Percentiles rank a stretch among this genome's conserved stretches.
phyloP scores from a whole-genome alignment of 2,888 invertebrate genomes.

The Geophilus truncorum region DNA sequence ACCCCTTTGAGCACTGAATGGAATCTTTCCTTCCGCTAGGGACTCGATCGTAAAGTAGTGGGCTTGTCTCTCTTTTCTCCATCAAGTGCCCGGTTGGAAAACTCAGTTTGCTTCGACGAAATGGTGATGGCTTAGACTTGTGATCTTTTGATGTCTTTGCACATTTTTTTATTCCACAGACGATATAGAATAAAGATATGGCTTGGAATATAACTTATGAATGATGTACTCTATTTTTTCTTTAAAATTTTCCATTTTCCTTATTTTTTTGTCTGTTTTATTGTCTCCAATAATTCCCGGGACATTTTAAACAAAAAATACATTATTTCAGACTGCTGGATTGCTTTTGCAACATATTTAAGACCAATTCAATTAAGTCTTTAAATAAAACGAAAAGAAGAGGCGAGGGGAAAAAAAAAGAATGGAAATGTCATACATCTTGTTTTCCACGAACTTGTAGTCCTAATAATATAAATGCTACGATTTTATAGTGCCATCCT shows the following conservation, averaged over 20 bases:
- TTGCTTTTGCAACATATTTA: no score
- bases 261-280: background rate
- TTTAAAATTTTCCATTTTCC: background rate
- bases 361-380: no score
- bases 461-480: constrained; percentile 18
- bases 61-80: constrained; percentile 22
- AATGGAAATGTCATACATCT: background rate
- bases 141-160: constrained; percentile 27
- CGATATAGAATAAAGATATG: constrained; percentile 13
- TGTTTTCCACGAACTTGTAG: background rate
- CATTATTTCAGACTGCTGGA: no score
- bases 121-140: constrained; percentile 27
- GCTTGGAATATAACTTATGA: constrained; percentile 10
- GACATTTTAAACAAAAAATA: background rate
- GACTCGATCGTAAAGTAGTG: constrained; percentile 21
- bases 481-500: constrained; percentile 15
- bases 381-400: no score
- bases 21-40: constrained; percentile 27
- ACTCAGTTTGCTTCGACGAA: constrained; percentile 17
- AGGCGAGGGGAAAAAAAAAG: background rate
- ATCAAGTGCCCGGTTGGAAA: constrained; percentile 27
- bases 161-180: background rate
- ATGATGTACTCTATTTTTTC: background rate
- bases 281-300: background rate
- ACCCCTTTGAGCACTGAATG: constrained; percentile 27